Base-by-base conservation (phyloP, 2,113 vertebrate species). In the Scopus umbretta region DNA sequence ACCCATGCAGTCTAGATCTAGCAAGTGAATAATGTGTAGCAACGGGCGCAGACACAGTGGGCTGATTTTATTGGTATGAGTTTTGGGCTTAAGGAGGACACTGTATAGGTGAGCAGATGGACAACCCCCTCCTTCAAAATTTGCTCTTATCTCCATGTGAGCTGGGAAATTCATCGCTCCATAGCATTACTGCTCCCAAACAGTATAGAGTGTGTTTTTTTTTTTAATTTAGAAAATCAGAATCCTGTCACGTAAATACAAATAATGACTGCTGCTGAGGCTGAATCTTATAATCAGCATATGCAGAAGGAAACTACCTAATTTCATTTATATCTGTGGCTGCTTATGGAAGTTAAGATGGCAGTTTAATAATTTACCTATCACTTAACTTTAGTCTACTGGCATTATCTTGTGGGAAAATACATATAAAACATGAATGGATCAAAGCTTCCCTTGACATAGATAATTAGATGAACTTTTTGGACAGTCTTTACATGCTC, bases 401-500 rank as follows among this genome's bases (percentile, higher is more conserved):
- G 94, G 93, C 42, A 82, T 52, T 78, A 85, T 80, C 79, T 80
- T 45, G 42, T 91, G 78, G 68, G 19, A 50, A 80, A 96, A 97
- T 73, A 18, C 67, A 94, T n/a, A 66, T 43, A 11, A 25, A 96
- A 70, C 42, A 88, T 34, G 62, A 94, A 36, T 13, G 25, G 90
- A 96, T 85, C 76, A 95, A 94, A 93, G 61, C 30, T 76, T 80
- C 74, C 84, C 59, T 95, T 97, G 86, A 75, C 71, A 94, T 65
- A 75, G 7, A 34, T 43, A 91, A 93, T 70, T 86, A 95, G 47
- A 55, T 42, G 4, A 62, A 80, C 53, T 23, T 8, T 75, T 76
- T 55, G 23, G 43, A 50, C 32, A 87, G 45, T 32, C 91, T 96
- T 95, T 93, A 73, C 38, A 66, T 72, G 50, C 21, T n/a, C 52